A percentile compares a stretch with the other conserved stretches of the same genome.
Evolutionary conservation across 2,888 invertebrate species (phyloP).

Genomic region (Antheraea assamensis): DNA sequence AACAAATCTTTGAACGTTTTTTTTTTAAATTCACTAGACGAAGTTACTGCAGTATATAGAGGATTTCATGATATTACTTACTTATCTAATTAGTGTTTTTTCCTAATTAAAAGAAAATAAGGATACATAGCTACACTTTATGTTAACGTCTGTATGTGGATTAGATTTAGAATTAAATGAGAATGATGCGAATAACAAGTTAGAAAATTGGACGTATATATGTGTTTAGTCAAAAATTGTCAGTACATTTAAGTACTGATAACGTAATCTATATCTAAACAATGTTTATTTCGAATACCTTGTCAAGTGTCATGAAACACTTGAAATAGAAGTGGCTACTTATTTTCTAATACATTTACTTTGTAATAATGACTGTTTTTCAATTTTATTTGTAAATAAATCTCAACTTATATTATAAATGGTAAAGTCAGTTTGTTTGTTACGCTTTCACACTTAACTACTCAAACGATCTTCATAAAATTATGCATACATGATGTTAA

Average conservation of each 20-base stretch:
- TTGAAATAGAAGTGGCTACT: background rate
- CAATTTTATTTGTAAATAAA: background rate
- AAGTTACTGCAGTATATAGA: background rate
- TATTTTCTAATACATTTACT: background rate
- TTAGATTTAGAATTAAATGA: background rate
- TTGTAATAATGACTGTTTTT: background rate
- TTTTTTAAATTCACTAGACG: background rate
- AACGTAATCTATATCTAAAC: background rate
- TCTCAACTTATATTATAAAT: too few species aligned
- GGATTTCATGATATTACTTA: too few species aligned
- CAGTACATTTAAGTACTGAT: background rate
- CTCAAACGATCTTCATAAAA: too few species aligned
- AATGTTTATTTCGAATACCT: background rate
- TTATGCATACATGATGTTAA: too few species aligned
- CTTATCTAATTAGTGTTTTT: too few species aligned
- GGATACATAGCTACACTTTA: too few species aligned
- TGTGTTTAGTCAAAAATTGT: background rate
- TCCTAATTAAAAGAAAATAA: too few species aligned
- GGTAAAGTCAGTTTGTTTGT: too few species aligned
- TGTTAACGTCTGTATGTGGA: too few species aligned
- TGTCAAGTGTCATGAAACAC: background rate
- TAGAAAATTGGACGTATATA: background rate
- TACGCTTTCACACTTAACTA: too few species aligned
- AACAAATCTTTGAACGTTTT: background rate
- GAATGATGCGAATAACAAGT: background rate